Evolutionary conservation across 2,888 invertebrate genomes (phyloP).

Genomic region (Gandaritis pyraliata): DNA sequence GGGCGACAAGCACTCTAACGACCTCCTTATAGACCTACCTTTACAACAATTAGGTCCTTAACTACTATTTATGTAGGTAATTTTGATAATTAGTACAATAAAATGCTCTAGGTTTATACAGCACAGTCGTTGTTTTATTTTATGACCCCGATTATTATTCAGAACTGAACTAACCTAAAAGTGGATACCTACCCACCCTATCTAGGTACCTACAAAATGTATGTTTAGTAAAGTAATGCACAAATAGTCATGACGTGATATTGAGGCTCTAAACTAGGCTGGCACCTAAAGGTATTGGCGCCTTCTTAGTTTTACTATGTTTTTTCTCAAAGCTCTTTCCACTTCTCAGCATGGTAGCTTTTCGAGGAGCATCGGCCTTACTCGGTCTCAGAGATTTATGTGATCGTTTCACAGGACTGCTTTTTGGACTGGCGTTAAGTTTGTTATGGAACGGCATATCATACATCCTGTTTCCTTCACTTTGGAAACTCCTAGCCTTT

Average conservation of each 20-base stretch:
- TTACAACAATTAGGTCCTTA: no score
- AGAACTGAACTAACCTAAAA: no score
- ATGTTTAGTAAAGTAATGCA: no score
- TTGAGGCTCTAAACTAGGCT: background rate
- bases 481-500: slow-evolving; percentile 50
- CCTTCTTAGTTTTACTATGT: slow-evolving; percentile 32
- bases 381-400: slow-evolving; percentile 40
- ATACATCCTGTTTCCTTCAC: slow-evolving; percentile 37
- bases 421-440: slow-evolving; percentile 36
- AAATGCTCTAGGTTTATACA: no score
- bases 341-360: slow-evolving; percentile 46
- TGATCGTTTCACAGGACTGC: slow-evolving; percentile 30
- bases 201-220: background rate
- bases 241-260: no score
- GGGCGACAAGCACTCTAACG: no score
- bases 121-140: no score
- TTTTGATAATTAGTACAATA: no score
- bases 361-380: slow-evolving; percentile 55
- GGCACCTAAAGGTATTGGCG: background rate
- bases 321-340: slow-evolving; percentile 50
- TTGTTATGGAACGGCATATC: slow-evolving; percentile 8
- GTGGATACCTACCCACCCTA: background rate
- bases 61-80: no score
- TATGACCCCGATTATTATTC: no score
- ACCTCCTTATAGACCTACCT: no score